These are phyloP conservation scores for Neodiprion virginianus DNA, from an alignment of 1,140 invertebrate species.

Conservation along the genomic window DNA sequence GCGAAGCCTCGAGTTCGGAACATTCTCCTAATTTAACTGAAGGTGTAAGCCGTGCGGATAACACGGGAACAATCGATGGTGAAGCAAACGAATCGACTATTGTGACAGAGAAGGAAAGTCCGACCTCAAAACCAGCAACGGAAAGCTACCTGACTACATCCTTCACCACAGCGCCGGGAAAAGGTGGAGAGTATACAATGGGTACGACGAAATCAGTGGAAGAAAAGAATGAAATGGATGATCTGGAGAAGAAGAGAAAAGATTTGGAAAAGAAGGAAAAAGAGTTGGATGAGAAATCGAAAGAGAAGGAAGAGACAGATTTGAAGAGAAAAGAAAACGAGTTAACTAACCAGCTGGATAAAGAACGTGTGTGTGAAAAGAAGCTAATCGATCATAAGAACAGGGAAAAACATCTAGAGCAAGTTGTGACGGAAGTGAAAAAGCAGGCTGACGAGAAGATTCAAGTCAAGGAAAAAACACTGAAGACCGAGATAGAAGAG, in stretches of 20 bases:
- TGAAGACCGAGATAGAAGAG: conserved; percentile 11
- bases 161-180: too few relatives aligned
- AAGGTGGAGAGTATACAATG: too few relatives aligned
- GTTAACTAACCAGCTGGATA: background rate
- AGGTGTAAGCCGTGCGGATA: background rate
- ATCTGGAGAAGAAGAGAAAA: background rate
- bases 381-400: background rate
- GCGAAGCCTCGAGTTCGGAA: too few relatives aligned
- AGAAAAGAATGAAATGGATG: background rate
- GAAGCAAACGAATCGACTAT: background rate
- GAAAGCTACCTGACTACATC: too few relatives aligned
- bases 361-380: background rate
- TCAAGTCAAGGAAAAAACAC: conserved; percentile 5
- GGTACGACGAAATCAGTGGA: background rate
- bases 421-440: too few relatives aligned
- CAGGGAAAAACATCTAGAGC: background rate
- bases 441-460: background rate
- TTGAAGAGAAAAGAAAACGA: background rate
- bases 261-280: background rate
- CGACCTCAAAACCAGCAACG: too few relatives aligned
- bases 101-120: too few relatives aligned
- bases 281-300: background rate
- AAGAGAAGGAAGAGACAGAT: background rate
- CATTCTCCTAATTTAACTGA: too few relatives aligned
- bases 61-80: background rate